These are phyloP conservation scores for Misgurnus anguillicaudatus DNA, from an alignment of 2,113 vertebrate species.

Conservation along the genomic window DNA sequence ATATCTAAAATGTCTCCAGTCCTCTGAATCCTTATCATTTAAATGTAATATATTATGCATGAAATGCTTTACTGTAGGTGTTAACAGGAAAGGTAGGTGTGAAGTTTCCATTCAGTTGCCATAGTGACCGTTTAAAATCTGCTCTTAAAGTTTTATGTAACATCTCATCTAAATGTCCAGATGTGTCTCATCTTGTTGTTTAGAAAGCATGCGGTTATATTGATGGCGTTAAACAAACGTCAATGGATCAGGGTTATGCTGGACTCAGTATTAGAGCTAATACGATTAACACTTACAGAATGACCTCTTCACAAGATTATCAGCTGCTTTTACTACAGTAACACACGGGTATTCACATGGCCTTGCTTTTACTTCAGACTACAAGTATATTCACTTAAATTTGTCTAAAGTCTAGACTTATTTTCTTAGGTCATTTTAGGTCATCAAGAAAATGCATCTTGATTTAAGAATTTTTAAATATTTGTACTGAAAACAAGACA, in stretches of 20 bases:
- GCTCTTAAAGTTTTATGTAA: constrained; percentile 21
- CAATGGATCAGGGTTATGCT: not conserved
- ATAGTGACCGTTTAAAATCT: constrained; percentile 1
- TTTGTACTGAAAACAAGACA: too few relatives aligned
- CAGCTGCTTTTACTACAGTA: constrained; percentile 20
- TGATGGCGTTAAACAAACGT: not conserved
- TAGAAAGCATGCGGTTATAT: not conserved
- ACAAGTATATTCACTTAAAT: too few relatives aligned
- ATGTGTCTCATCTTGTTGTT: constrained; percentile 12
- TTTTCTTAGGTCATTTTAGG: too few relatives aligned
- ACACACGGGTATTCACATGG: constrained; percentile 11
- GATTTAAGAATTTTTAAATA: too few relatives aligned
- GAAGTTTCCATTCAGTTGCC: constrained; percentile 34
- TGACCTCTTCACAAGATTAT: constrained; percentile 22
- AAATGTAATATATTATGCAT: constrained; percentile 4
- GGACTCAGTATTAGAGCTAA: constrained; percentile 30
- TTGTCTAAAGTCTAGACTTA: too few relatives aligned
- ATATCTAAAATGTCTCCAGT: not conserved
- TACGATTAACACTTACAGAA: constrained; percentile 36
- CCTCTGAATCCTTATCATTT: constrained; percentile 22
- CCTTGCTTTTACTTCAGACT: not conserved
- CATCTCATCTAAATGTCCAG: constrained; percentile 10
- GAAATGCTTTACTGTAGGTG: constrained; percentile 17
- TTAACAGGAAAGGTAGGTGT: constrained; percentile 41
- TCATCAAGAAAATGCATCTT: too few relatives aligned